These are phyloP conservation scores for Salticus scenicus DNA, from an alignment of 2,888 invertebrate species.

Conservation along the genomic window DNA sequence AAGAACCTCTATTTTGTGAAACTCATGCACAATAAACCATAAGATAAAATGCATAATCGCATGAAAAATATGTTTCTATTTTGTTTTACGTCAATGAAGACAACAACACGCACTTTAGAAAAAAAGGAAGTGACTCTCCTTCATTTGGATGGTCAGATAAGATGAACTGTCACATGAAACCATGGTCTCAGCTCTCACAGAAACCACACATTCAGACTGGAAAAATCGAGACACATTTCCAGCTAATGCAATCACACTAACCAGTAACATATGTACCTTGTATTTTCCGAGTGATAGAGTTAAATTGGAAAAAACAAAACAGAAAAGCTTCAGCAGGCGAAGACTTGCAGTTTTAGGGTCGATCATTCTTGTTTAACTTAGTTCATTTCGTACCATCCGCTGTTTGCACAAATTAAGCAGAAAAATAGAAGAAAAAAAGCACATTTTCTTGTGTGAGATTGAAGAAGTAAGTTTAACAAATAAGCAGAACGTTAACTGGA, in stretches of 20 bases:
- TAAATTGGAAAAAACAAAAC: background rate
- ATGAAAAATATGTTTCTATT: slow-evolving; percentile 60
- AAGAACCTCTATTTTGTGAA: slow-evolving; percentile 20
- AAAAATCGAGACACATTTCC: slow-evolving; percentile 24
- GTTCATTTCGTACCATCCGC: background rate
- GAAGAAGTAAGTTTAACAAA: background rate
- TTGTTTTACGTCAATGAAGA: slow-evolving; percentile 48
- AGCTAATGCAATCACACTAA: slow-evolving; percentile 19
- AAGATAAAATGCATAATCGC: slow-evolving; percentile 50
- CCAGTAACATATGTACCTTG: slow-evolving; percentile 62
- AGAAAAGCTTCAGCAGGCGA: background rate
- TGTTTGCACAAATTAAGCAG: background rate
- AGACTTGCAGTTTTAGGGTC: background rate
- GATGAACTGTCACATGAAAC: slow-evolving; percentile 14
- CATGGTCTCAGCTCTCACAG: background rate
- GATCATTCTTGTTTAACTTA: slow-evolving; percentile 4
- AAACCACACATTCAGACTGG: background rate
- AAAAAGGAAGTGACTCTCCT: slow-evolving; percentile 24
- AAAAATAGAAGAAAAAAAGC: too few relatives aligned
- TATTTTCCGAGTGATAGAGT: slow-evolving; percentile 55
- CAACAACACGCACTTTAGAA: slow-evolving; percentile 36
- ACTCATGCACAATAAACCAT: slow-evolving; percentile 38
- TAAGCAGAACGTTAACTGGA: background rate
- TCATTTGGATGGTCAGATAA: slow-evolving; percentile 30
- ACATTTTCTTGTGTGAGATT: background rate